phyloP scores from a whole-genome alignment of 2,888 invertebrate genomes.

The Pegoplata infirma region DNA sequence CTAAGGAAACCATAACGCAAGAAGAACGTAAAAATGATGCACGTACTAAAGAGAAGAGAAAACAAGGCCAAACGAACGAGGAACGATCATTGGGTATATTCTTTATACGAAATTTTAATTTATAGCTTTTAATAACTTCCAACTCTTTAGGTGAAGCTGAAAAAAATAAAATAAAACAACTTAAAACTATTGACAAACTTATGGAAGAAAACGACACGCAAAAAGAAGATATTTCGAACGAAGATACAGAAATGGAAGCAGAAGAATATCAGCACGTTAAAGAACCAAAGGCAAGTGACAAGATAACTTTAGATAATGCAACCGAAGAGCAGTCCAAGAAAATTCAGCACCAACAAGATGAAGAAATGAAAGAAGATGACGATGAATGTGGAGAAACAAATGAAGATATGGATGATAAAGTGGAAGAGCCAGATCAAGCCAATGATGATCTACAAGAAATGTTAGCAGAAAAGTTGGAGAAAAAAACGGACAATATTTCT shows the following conservation, averaged over 20 bases:
- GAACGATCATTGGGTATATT: slow-evolving; percentile 82
- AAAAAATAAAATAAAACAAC: slow-evolving; percentile 74
- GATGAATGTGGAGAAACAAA: slow-evolving; percentile 79
- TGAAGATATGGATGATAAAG: slow-evolving; percentile 79
- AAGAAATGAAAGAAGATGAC: slow-evolving; percentile 80
- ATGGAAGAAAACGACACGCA: slow-evolving; percentile 74
- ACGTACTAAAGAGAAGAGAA: slow-evolving; percentile 81
- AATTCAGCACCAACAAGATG: slow-evolving; percentile 81
- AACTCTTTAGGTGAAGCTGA: slow-evolving; percentile 72
- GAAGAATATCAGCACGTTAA: slow-evolving; percentile 92
- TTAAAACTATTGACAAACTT: slow-evolving; percentile 79
- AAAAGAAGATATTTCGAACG: slow-evolving; percentile 76
- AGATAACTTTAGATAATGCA: slow-evolving; percentile 86
- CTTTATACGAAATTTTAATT: slow-evolving; percentile 61
- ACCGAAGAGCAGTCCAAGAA: slow-evolving; percentile 88
- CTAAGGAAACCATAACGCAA: slow-evolving; percentile 75
- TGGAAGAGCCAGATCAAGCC: slow-evolving; percentile 60
- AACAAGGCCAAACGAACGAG: slow-evolving; percentile 87
- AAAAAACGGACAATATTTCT: slow-evolving; percentile 73
- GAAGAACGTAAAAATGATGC: slow-evolving; percentile 76
- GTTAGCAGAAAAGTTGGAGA: slow-evolving; percentile 79
- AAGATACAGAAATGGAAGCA: slow-evolving; percentile 79
- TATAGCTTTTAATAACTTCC: neutral
- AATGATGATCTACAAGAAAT: slow-evolving; percentile 71
- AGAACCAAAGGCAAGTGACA: slow-evolving; percentile 85